phyloP scores from a whole-genome alignment of 2,888 invertebrate genomes.

The Cheilosia variabilis region DNA sequence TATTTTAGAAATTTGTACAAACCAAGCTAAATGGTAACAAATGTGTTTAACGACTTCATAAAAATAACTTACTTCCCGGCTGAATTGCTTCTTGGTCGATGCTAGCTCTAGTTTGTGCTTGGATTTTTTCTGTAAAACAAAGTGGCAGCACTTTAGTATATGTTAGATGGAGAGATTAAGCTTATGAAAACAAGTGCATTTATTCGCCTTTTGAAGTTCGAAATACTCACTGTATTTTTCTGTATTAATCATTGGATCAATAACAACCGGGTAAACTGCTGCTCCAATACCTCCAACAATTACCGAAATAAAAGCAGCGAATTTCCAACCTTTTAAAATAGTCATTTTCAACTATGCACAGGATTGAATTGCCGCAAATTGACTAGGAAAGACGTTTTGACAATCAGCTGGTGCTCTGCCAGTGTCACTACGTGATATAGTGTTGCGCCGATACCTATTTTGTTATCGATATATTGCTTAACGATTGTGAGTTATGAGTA shows the following conservation, averaged over 20 bases:
- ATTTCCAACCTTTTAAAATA: constrained; percentile 85
- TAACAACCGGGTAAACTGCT: constrained; percentile 86
- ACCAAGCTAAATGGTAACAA: background rate
- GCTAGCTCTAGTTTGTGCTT: constrained; percentile 83
- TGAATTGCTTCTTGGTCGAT: constrained; percentile 85
- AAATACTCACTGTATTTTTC: constrained; percentile 84
- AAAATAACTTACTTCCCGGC: constrained; percentile 85
- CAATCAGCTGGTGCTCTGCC: constrained; percentile 33
- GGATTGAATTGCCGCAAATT: background rate
- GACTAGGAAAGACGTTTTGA: constrained; percentile 3
- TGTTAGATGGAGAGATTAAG: constrained; percentile 24
- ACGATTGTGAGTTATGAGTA: background rate
- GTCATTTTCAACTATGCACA: constrained; percentile 77
- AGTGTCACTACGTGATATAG: background rate
- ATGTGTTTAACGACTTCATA: too few relatives aligned
- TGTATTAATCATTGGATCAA: constrained; percentile 86
- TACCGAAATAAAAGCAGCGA: constrained; percentile 85
- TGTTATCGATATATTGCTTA: background rate
- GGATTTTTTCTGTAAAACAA: constrained; percentile 34
- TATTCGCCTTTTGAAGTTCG: background rate
- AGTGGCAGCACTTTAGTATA: constrained; percentile 33
- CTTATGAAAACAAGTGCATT: constrained; percentile 38
- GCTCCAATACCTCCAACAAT: constrained; percentile 85
- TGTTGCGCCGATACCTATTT: background rate
- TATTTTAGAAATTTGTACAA: background rate